A percentile compares a stretch with the other conserved stretches of the same genome.
These are phyloP conservation scores for Chaetodon trifascialis DNA, from an alignment of 2,113 vertebrate species.

Conservation along the genomic window DNA sequence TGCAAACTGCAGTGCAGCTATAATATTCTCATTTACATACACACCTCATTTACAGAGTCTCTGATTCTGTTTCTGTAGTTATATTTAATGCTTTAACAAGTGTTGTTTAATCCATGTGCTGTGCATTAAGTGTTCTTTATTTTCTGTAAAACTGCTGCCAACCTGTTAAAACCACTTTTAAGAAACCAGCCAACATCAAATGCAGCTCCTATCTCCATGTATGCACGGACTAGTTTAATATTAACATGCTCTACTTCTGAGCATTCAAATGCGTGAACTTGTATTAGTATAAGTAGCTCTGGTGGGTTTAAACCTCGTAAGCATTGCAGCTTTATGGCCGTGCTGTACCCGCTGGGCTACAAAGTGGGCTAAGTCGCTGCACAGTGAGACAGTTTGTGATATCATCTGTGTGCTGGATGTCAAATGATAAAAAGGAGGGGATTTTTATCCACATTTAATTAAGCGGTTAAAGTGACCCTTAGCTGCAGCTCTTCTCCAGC, in stretches of 20 bases:
- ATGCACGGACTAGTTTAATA: conserved; percentile 22
- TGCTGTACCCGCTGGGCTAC: conserved; percentile 13
- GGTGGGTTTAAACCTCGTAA: conserved; percentile 50
- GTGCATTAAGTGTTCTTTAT: conserved; percentile 10
- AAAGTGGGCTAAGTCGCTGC: conserved; percentile 29
- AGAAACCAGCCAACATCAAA: conserved; percentile 45
- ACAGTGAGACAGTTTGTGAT: conserved; percentile 30
- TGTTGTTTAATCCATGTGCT: conserved; percentile 33
- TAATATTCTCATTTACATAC: conserved; percentile 4
- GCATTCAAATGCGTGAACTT: conserved; percentile 41
- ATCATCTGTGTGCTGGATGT: conserved; percentile 22
- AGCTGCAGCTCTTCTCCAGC: background rate
- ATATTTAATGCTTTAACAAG: conserved; percentile 18
- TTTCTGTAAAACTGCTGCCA: conserved; percentile 42
- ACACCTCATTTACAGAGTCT: conserved; percentile 24
- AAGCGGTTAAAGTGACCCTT: conserved; percentile 12
- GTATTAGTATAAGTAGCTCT: conserved; percentile 64
- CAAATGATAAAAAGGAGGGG: conserved; percentile 5
- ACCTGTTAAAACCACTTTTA: conserved; percentile 48
- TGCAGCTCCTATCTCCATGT: conserved; percentile 39
- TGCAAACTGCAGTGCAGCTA: background rate
- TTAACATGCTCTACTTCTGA: conserved; percentile 33
- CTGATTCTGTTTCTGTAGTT: conserved; percentile 8
- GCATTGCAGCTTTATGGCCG: conserved; percentile 42
- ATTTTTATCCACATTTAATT: conserved; percentile 31